Percentiles rank a stretch among this genome's conserved stretches.
phyloP scores from a whole-genome alignment of 2,888 invertebrate species.

The Drosophila neoperkinsi region DNA sequence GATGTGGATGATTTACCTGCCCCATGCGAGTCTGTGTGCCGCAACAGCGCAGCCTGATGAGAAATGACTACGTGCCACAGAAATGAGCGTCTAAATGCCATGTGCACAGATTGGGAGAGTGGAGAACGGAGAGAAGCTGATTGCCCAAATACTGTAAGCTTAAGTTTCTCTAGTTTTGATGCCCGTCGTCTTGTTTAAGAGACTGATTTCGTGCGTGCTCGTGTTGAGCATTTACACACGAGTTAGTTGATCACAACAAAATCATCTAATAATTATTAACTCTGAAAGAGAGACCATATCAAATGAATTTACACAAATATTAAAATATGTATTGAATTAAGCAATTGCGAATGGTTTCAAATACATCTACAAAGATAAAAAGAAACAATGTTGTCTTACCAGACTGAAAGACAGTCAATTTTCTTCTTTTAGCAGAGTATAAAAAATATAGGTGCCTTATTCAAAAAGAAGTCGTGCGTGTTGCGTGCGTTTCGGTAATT shows the following conservation, averaged over 20 bases:
- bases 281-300: too few species aligned
- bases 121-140: conserved; percentile 12
- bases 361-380: background rate
- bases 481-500: conserved; percentile 8
- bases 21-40: conserved; percentile 36
- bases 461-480: conserved; percentile 1
- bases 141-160: conserved; percentile 41
- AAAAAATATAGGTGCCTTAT: background rate
- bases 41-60: conserved; percentile 56
- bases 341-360: background rate
- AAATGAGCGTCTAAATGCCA: conserved; percentile 38
- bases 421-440: background rate
- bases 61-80: conserved; percentile 71
- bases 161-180: conserved; percentile 12
- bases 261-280: too few species aligned
- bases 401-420: background rate
- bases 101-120: background rate
- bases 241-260: background rate
- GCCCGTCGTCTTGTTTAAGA: conserved; percentile 14
- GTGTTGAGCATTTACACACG: conserved; percentile 2
- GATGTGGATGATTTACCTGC: conserved; percentile 77
- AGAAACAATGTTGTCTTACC: background rate
- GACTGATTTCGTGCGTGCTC: conserved; percentile 3
- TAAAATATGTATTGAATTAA: background rate
- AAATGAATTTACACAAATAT: background rate